Conservation (phyloP, 1,140 invertebrate genomes). For the Cotesia vestalis region DNA sequence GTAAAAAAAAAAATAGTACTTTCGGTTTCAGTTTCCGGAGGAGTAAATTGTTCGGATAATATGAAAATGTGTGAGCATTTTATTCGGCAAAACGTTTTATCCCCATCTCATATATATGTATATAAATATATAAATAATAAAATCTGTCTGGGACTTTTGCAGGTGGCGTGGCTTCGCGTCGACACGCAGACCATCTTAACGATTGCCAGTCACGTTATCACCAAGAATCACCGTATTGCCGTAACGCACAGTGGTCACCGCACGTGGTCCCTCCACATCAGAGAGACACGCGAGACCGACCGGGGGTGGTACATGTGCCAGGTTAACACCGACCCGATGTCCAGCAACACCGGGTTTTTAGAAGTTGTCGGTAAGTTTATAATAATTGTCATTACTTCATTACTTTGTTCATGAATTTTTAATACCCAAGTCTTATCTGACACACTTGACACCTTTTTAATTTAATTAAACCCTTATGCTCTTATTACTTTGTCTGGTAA, state of each 20-base stretch:
- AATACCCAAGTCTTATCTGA: background rate
- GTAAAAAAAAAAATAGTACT: no score
- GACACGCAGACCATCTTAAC: constrained; percentile 73
- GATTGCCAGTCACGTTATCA: constrained; percentile 69
- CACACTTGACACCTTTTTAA: background rate
- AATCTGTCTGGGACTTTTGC: constrained; percentile 44
- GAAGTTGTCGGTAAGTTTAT: constrained; percentile 68
- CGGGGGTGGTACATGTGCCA: constrained; percentile 71
- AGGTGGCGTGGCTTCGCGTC: constrained; percentile 72
- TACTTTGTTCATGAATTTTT: background rate
- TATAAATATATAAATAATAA: constrained; percentile 14
- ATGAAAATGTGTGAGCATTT: no score
- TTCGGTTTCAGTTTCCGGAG: no score
- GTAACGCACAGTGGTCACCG: constrained; percentile 69
- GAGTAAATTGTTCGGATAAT: no score
- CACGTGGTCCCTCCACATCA: constrained; percentile 67
- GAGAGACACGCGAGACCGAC: constrained; percentile 63
- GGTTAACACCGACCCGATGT: constrained; percentile 71
- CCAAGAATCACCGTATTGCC: constrained; percentile 69
- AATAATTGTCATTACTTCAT: constrained; percentile 1
- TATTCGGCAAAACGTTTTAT: no score
- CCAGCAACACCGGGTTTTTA: constrained; percentile 68
- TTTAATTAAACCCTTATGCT: constrained; percentile 9
- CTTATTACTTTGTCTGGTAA: background rate
- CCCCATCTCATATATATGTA: no score